Conservation (phyloP, 2,113 vertebrate genomes). For the Barbus barbus region DNA sequence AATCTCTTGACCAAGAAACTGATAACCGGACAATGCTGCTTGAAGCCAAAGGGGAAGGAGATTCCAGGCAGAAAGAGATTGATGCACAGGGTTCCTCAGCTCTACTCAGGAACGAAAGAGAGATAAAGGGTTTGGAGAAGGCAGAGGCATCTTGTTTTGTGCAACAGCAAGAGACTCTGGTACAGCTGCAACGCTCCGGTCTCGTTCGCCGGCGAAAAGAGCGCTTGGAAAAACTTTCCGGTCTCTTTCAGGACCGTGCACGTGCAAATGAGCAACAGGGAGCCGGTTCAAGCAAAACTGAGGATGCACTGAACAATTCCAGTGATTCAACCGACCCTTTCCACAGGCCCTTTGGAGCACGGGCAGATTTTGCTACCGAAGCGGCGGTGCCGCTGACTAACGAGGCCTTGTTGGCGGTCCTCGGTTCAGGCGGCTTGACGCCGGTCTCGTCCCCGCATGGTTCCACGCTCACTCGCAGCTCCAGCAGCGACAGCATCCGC, state of each 20-base stretch:
- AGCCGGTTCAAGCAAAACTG: constrained; percentile 43
- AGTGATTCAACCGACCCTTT: constrained; percentile 4
- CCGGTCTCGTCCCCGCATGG: constrained; percentile 73
- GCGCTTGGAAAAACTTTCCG: constrained; percentile 82
- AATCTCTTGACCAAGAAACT: constrained; percentile 41
- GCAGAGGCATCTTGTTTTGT: constrained; percentile 54
- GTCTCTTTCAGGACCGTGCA: constrained; percentile 45
- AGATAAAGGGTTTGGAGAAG: not conserved
- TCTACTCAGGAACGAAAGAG: not conserved
- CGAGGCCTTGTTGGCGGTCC: constrained; percentile 84
- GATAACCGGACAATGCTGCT: constrained; percentile 64
- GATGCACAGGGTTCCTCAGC: constrained; percentile 26
- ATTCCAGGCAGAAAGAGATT: constrained; percentile 15
- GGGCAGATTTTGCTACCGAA: constrained; percentile 63
- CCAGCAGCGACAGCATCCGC: constrained; percentile 95
- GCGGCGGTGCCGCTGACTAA: constrained; percentile 80
- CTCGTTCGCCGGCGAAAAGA: constrained; percentile 78
- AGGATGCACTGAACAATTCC: constrained; percentile 46
- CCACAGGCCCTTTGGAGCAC: constrained; percentile 63
- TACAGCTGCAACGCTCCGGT: constrained; percentile 80
- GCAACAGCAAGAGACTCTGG: constrained; percentile 73
- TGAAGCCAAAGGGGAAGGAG: constrained; percentile 39
- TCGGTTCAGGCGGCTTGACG: constrained; percentile 80
- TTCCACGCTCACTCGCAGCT: constrained; percentile 82
- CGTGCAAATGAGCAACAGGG: constrained; percentile 47